Percentiles rank a stretch among this genome's conserved stretches.
phyloP scores from a whole-genome alignment of 1,140 invertebrate genomes.

The Formica exsecta region DNA sequence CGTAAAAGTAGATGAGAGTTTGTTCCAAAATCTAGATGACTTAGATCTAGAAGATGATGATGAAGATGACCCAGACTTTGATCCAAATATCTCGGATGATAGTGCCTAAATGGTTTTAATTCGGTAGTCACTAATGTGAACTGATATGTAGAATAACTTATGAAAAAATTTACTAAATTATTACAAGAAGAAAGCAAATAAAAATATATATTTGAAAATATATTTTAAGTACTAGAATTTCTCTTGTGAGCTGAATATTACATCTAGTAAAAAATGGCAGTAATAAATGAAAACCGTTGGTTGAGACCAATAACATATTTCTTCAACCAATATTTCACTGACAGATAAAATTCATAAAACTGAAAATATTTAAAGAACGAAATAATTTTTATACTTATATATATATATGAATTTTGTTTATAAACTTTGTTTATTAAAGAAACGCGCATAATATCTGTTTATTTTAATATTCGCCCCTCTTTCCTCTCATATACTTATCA shows the following conservation, averaged over 20 bases:
- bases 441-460: conserved; percentile 56
- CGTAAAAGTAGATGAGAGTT: conserved; percentile 97
- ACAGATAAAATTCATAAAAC: neutral
- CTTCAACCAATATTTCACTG: conserved; percentile 14
- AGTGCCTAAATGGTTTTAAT: conserved; percentile 75
- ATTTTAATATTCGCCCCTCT: conserved; percentile 23
- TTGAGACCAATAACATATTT: conserved; percentile 20
- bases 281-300: conserved; percentile 8
- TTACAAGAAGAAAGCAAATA: neutral
- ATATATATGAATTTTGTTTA: conserved; percentile 70
- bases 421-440: conserved; percentile 67
- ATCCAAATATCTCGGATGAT: conserved; percentile 82
- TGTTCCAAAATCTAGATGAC: conserved; percentile 97
- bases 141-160: conserved; percentile 34
- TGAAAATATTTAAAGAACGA: conserved; percentile 37
- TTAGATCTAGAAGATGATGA: conserved; percentile 93
- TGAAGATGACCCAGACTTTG: conserved; percentile 89
- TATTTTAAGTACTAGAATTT: conserved; percentile 47
- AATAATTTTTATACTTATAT: conserved; percentile 75
- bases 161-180: conserved; percentile 11
- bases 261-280: conserved; percentile 10
- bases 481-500: neutral
- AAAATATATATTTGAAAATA: conserved; percentile 29
- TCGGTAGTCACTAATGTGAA: conserved; percentile 11
- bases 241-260: neutral